Evolutionary conservation across 2,888 invertebrate genomes (phyloP).

Genomic region (Thera britannica): DNA sequence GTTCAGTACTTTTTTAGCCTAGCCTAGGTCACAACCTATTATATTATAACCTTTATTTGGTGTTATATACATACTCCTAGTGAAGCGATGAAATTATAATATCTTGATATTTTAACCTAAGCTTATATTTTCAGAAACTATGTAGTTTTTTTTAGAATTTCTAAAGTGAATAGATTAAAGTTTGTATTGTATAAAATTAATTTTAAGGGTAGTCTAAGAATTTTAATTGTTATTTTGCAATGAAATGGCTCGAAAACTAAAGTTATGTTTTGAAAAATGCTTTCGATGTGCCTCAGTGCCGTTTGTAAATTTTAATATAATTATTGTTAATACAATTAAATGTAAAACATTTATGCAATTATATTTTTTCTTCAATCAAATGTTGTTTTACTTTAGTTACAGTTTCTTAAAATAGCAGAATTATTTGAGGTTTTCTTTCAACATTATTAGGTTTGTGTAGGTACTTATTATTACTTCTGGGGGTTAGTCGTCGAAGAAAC

Average conservation of each 20-base stretch:
- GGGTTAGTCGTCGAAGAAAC: too few species aligned
- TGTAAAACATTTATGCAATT: constrained; percentile 34
- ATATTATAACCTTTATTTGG: too few species aligned
- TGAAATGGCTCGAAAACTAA: not conserved
- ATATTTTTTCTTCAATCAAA: constrained; percentile 27
- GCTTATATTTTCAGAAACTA: not conserved
- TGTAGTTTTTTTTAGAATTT: not conserved
- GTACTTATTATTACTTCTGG: too few species aligned
- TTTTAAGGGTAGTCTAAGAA: constrained; percentile 11
- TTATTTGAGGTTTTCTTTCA: too few species aligned
- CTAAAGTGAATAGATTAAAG: constrained; percentile 1
- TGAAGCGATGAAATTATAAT: too few species aligned
- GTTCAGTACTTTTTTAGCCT: too few species aligned
- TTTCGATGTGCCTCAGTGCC: constrained; percentile 11
- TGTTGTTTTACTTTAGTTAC: constrained; percentile 10
- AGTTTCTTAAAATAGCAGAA: too few species aligned
- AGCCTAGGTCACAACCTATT: too few species aligned
- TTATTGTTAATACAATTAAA: constrained; percentile 20
- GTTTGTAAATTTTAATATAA: constrained; percentile 21
- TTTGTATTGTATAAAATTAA: constrained; percentile 8
- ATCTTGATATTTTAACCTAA: not conserved
- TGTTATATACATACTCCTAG: too few species aligned
- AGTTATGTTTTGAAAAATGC: constrained; percentile 2
- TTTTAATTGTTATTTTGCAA: not conserved
- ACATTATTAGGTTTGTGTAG: too few species aligned